A percentile compares a stretch with the other conserved stretches of the same genome.
phyloP scores from a whole-genome alignment of 2,888 invertebrate species.

The Ichneumoninae sp. region DNA sequence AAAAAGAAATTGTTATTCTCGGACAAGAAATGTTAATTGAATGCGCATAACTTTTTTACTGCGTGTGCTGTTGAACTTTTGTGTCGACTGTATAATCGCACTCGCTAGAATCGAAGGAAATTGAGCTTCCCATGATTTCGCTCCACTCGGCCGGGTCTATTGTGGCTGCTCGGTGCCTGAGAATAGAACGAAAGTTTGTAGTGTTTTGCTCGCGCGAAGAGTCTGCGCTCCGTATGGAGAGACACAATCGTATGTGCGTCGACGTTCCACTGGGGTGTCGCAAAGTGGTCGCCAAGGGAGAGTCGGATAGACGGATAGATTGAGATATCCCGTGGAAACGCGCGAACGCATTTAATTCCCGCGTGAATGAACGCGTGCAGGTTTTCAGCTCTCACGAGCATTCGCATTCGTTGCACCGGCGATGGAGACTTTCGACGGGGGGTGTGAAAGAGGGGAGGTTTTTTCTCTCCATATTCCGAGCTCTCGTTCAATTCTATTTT shows the following conservation, averaged over 20 bases:
- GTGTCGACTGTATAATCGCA: slow-evolving; percentile 4
- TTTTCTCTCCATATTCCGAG: background rate
- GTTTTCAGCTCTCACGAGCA: slow-evolving; percentile 49
- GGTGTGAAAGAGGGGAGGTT: background rate
- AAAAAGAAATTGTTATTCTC: too few species aligned
- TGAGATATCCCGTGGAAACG: slow-evolving; percentile 26
- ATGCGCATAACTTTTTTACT: background rate
- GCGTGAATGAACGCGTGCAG: slow-evolving; percentile 63
- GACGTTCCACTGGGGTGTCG: background rate
- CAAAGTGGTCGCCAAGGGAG: slow-evolving; percentile 21
- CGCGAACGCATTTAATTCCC: slow-evolving; percentile 54
- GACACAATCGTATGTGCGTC: background rate
- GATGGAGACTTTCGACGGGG: background rate
- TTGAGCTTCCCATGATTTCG: slow-evolving; percentile 9
- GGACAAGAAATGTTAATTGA: too few species aligned
- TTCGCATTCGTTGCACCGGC: slow-evolving; percentile 7
- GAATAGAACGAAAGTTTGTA: slow-evolving; percentile 18
- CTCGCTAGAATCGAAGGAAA: background rate
- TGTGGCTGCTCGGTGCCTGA: background rate
- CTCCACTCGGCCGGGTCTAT: background rate
- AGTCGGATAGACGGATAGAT: slow-evolving; percentile 40
- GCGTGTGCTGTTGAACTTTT: background rate
- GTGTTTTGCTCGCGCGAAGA: background rate
- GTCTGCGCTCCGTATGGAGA: background rate
- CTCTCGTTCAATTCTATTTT: background rate